Conservation (phyloP, 2,797 vertebrate species). For the Glyptemys insculpta region DNA sequence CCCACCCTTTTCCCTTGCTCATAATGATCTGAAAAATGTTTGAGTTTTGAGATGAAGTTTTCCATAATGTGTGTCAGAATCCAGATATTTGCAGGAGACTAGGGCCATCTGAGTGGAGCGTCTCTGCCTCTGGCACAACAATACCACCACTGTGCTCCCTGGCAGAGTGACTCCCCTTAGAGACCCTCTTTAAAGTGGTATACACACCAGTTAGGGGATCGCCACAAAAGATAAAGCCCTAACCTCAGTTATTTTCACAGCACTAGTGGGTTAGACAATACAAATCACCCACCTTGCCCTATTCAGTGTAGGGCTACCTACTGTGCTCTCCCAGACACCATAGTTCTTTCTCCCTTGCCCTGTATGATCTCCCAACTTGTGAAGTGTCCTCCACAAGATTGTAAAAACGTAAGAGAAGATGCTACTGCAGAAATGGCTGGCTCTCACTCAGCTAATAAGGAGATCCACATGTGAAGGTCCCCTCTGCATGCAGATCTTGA, state of each 20-base stretch:
- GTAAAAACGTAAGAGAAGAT: neutral
- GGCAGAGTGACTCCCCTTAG: neutral
- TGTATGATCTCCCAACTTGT: neutral
- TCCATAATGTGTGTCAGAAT: neutral
- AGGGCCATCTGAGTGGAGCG: neutral
- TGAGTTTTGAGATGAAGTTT: neutral
- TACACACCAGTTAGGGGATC: neutral
- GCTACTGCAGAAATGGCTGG: neutral
- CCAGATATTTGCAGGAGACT: neutral
- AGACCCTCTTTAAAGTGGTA: neutral
- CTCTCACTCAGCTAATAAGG: neutral
- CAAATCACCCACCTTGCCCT: neutral
- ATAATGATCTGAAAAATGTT: neutral
- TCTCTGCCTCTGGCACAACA: neutral
- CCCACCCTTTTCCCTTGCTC: neutral
- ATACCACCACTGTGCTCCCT: neutral
- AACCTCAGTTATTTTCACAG: neutral
- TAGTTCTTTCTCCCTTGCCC: neutral
- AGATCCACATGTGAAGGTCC: neutral
- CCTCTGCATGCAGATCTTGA: neutral
- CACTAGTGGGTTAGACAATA: neutral
- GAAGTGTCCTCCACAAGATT: neutral
- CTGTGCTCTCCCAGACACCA: neutral
- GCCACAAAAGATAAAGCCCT: neutral
- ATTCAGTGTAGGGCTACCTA: neutral